Evolutionary conservation across 2,888 invertebrate species (phyloP).

Genomic region (Nasonovia ribisnigri): DNA sequence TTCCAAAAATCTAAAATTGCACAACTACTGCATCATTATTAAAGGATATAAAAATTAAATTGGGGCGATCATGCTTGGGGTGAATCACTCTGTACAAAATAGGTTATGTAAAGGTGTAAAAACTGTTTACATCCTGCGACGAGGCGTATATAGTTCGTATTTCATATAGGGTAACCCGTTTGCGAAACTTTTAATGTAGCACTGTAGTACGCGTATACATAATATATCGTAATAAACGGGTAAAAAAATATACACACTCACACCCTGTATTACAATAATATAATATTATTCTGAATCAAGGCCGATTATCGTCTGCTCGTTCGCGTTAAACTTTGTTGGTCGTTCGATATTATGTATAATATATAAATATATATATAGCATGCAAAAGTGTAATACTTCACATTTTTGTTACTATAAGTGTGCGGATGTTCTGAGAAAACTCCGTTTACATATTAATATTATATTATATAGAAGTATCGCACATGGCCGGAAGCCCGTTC

Average conservation of each 20-base stretch:
- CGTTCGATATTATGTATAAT: not conserved
- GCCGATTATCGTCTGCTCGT: not conserved
- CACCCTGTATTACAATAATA: not conserved
- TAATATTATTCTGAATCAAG: not conserved
- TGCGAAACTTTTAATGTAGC: not conserved
- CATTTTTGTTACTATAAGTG: not conserved
- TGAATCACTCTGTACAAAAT: not conserved
- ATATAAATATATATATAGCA: not conserved
- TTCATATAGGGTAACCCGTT: not conserved
- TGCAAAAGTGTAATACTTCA: not conserved
- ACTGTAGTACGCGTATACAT: not conserved
- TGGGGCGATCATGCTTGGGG: too few relatives aligned
- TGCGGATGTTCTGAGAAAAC: not conserved
- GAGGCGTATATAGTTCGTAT: not conserved
- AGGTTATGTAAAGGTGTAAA: not conserved
- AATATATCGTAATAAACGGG: not conserved
- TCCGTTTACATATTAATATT: not conserved
- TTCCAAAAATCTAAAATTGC: not conserved
- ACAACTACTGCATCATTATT: not conserved
- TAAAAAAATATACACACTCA: not conserved
- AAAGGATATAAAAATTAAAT: not conserved
- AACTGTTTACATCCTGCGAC: not conserved
- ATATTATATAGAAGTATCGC: not conserved
- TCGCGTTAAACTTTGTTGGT: not conserved
- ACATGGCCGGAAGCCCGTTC: not conserved